Conservation (phyloP, 2,797 vertebrate species). For the Zalophus californianus region DNA sequence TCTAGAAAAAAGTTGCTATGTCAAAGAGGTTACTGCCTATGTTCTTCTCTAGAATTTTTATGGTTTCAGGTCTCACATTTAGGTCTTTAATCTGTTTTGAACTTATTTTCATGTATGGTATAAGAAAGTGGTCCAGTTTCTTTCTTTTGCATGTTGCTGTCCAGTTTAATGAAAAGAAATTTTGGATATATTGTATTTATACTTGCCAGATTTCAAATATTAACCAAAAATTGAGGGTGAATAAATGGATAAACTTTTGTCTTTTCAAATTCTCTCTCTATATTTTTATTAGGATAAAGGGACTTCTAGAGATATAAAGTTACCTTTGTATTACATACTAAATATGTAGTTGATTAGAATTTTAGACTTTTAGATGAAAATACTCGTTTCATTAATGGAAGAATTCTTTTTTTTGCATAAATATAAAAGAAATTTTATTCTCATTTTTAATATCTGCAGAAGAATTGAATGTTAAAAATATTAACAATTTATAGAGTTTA, state of each 20-base stretch:
- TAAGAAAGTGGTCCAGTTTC: background rate
- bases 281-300: background rate
- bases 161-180: background rate
- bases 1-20: background rate
- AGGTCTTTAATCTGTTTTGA: background rate
- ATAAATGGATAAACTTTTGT: background rate
- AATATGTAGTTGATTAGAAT: background rate
- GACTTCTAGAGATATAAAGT: background rate
- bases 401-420: background rate
- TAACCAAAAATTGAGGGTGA: background rate
- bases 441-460: background rate
- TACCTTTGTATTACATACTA: background rate
- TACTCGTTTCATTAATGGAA: conserved; percentile 1
- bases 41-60: background rate
- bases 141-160: background rate
- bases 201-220: background rate
- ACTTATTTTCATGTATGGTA: background rate
- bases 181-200: background rate
- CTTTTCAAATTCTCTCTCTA: background rate
- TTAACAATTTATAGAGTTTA: background rate
- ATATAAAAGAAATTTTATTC: background rate
- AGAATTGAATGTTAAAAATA: background rate
- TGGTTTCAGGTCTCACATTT: background rate
- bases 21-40: background rate
- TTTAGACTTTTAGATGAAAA: background rate